Evolutionary conservation across 2,888 invertebrate species (phyloP).

Genomic region (Clitarchus hookeri): DNA sequence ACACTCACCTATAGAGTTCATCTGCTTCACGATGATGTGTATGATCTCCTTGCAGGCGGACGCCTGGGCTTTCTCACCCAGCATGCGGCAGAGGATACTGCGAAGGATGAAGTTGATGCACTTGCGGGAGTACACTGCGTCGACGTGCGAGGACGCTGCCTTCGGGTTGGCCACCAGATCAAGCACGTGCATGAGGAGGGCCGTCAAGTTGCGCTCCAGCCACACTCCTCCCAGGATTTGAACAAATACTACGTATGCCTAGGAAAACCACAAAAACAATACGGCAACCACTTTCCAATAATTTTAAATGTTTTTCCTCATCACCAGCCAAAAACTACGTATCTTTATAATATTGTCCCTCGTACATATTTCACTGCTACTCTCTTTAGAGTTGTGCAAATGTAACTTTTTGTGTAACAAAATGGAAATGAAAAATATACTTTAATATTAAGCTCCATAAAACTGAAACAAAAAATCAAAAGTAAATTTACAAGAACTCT

Average conservation of each 20-base stretch:
- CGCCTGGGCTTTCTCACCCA: conserved; percentile 96
- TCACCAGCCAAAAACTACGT: too few relatives aligned
- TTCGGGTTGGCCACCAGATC: conserved; percentile 95
- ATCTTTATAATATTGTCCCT: too few relatives aligned
- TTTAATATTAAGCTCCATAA: too few relatives aligned
- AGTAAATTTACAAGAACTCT: too few relatives aligned
- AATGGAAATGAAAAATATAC: too few relatives aligned
- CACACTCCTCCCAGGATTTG: conserved; percentile 92
- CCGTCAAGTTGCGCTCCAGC: conserved; percentile 89
- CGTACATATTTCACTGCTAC: too few relatives aligned
- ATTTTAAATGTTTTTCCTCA: too few relatives aligned
- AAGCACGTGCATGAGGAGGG: conserved; percentile 85
- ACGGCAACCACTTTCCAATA: too few relatives aligned
- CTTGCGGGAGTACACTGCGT: conserved; percentile 93
- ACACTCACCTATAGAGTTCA: conserved; percentile 77
- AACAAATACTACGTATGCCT: conserved; percentile 95
- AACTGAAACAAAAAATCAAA: too few relatives aligned
- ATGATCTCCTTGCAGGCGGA: conserved; percentile 94
- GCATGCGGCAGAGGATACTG: conserved; percentile 88
- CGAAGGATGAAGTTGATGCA: conserved; percentile 95
- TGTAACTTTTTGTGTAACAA: too few relatives aligned
- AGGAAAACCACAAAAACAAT: conserved; percentile 35
- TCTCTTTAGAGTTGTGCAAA: too few relatives aligned
- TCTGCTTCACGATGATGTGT: conserved; percentile 88
- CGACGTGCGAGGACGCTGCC: conserved; percentile 94